Base-by-base conservation (phyloP, 2,113 vertebrate species). In the Pseudorectes ferrugineus region DNA sequence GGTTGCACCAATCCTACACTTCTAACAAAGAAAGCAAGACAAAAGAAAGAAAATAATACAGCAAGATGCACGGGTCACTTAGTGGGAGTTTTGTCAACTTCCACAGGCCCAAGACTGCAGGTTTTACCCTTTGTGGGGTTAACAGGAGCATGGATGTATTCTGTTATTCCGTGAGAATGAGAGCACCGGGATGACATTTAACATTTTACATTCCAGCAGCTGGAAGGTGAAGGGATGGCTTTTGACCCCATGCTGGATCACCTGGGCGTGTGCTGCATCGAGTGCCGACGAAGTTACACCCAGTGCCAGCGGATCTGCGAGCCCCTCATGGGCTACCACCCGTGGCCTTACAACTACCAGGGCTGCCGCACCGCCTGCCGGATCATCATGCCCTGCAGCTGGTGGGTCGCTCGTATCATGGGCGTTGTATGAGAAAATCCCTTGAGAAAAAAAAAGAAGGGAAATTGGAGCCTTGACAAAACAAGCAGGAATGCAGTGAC, bases 161-260 rank as follows among this genome's bases (percentile, higher is more conserved):
- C 84, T 68, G 28, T 28, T 28, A 17, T 49, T 52, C 88, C 17
- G 1, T 29, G 28, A 49, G 72, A 77, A 77, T 0, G 3, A 21
- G 66, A 57, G 66, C 35, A 79, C 26, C 0, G 0, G 36, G 70
- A 33, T 88, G 77, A 90, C 66, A 51, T 33, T 77, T 43, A 40
- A 2, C 74, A 28, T 85, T 95, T 97, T 48, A 6, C 62, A 22
- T 97, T 93, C 72, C 96, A 99, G 98, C 98, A 98, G 80, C 97
- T 96, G 74, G 98, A 98, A 94, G 98, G 98, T 12, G 98, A 98
- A 86, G 97, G 97, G 40, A 97, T 99, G 98, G 98, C 98, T 89
- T 99, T 99, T 84, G 99, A 99, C 98, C 98, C 98, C 68, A 98
- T 99, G 98, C 97, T 99, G 97, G 99, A 99, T 93, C 99, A 99